Base-by-base conservation (phyloP, 2,888 invertebrate genomes). In the Unio delphinus region DNA sequence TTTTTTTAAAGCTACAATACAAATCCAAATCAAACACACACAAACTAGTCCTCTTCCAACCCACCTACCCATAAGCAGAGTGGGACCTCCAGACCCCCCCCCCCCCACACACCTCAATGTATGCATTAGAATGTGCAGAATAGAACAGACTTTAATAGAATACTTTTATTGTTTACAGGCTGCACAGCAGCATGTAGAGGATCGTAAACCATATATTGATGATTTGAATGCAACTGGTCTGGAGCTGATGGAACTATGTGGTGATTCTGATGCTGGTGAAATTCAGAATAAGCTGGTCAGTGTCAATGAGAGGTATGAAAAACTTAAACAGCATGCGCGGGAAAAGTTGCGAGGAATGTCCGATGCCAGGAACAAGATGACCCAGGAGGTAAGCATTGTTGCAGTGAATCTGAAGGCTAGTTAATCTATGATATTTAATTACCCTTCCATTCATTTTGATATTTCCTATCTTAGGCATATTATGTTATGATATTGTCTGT, bases 131-230 rank as follows among this genome's bases (percentile, higher is more conserved):
- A 34, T 18, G 4, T 26, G 20, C 30, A 61, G 20, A 20, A 34
- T 23, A 23, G 28, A 28, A 26, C n/a, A 20, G 17, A 55, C 15
- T 60, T n/a, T 18, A 65, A 28, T 20, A 11, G 3, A 15, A 45
- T 7, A 3, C n/a, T 55, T 34, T 59, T 45, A 8, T 55, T 61
- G 15, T 64, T 60, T 71, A 4, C 78, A 89, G 89, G 80, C 81
- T 3, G 85, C 87, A 7, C 87, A 88, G 68, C 87, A 88, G 67
- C 85, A 87, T 55, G 86, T 90, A 15, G 88, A 89, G 28, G 90
- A 90, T 76, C 86, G 88, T 75, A 89, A 89, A 72, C 88, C 89
- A 45, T 86, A 89, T 70, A 84, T 90, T 30, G 89, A 89, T 62
- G 89, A 89, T 71, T 82, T 89, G 54, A 85, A 86, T 66, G 83